Base-by-base conservation (phyloP, 2,797 vertebrate species). In the Salmo trutta region DNA sequence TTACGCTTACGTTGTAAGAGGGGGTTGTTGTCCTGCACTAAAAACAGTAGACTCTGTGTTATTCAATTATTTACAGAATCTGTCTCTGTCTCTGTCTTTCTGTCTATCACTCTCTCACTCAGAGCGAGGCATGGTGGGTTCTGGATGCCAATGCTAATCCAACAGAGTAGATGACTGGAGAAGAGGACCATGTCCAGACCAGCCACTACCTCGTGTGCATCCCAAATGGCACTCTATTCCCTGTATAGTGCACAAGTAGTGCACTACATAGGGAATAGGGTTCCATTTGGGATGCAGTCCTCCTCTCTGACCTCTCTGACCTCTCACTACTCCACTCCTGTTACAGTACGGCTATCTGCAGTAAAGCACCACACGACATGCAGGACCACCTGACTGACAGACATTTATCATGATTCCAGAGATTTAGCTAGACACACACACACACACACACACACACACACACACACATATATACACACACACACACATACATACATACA, bases 121-220 rank as follows among this genome's bases (percentile, higher is more conserved):
- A 59, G 21, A n/a, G 56, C 4, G 41, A 10, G 8, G 8, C 8
- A 59, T 8, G 56, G n/a, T 59, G 56, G 56, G 16, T 6, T 59
- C 79, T 73, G 82, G 82, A 81, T 85, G 84, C 85, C 86, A 80
- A 80, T 77, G 76, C 77, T 80, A 81, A 74, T 86, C 85, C 85
- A 80, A 78, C 74, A 16, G 54, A 72, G 36, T 5, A 73, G 83
- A 89, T 89, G 87, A 82, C 85, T 77, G 78, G 79, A 83, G 79
- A 88, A 84, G 82, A 86, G 90, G 82, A 79, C n/a, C 5, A 77
- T 2, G 77, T 82, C 83, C 79, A 78, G 85, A 87, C 80, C 79
- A 54, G 17, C 5, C 17, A 54, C 17, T 54, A 47, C 8, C 36
- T 41, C 6, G 6, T 0, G 36, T 36, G 52, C 16, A 8, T 56